phyloP scores from a whole-genome alignment of 2,113 vertebrate genomes.

The Tragelaphus scriptus region DNA sequence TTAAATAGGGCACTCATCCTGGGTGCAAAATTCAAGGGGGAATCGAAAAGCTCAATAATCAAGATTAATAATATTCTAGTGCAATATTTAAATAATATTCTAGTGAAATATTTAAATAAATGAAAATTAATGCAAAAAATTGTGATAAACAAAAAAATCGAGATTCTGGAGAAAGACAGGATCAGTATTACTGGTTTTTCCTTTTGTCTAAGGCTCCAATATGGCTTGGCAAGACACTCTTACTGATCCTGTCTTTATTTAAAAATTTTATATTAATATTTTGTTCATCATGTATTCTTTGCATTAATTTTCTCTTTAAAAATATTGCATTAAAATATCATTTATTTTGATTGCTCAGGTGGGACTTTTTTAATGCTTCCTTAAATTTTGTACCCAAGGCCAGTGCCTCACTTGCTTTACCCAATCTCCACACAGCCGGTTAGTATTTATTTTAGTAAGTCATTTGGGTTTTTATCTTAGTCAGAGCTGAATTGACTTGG shows the following conservation, averaged over 20 bases:
- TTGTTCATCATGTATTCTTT: slow-evolving; percentile 27
- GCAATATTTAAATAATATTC: not conserved
- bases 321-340: slow-evolving; percentile 2
- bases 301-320: not conserved
- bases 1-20: not conserved
- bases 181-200: not conserved
- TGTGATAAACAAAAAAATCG: not conserved
- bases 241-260: not conserved
- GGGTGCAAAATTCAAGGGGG: not conserved
- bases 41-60: not conserved
- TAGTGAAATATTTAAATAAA: not conserved
- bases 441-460: slow-evolving; percentile 74
- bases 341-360: not conserved
- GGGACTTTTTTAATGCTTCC: not conserved
- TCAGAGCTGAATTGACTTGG: slow-evolving; percentile 63
- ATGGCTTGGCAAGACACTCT: not conserved
- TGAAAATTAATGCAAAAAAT: slow-evolving; percentile 60
- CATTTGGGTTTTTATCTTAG: slow-evolving; percentile 70
- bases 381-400: slow-evolving; percentile 9
- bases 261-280: not conserved
- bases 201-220: not conserved
- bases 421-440: slow-evolving; percentile 22
- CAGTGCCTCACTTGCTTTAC: not conserved
- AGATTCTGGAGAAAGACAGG: not conserved
- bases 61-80: not conserved